Percentiles rank a stretch among this genome's conserved stretches.
These are phyloP conservation scores for Cydia fagiglandana DNA, from an alignment of 1,140 invertebrate species.

Conservation along the genomic window DNA sequence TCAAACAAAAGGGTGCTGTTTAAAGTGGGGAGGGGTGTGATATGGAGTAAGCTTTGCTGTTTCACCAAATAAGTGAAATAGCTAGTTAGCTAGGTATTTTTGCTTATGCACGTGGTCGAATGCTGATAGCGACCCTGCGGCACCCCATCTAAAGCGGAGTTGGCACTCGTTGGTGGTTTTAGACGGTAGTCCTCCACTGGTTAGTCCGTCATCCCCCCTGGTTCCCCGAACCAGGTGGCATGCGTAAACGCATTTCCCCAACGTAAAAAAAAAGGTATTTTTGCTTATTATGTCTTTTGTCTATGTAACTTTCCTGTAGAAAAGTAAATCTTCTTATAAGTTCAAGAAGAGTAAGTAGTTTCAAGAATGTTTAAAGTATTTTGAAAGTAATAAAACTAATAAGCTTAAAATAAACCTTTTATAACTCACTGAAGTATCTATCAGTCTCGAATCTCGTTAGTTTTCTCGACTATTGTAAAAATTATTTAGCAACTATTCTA, in stretches of 20 bases:
- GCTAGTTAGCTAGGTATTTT: no score
- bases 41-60: background rate
- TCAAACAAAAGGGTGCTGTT: constrained; percentile 23
- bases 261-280: no score
- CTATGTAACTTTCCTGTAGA: background rate
- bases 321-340: background rate
- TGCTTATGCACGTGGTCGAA: no score
- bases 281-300: background rate
- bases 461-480: background rate
- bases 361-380: background rate
- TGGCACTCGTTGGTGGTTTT: no score
- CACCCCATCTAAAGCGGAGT: no score
- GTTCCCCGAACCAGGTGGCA: no score
- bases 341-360: background rate
- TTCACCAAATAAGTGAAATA: background rate
- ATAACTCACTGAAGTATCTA: background rate
- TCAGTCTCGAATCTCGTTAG: background rate
- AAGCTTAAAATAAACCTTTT: background rate
- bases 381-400: background rate
- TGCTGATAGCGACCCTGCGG: no score
- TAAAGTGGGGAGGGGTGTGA: background rate
- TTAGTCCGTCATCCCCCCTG: no score
- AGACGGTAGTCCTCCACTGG: no score
- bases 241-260: no score
- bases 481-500: constrained; percentile 6